Conservation (phyloP, 2,888 invertebrate species). For the Drosophila demipolita region DNA sequence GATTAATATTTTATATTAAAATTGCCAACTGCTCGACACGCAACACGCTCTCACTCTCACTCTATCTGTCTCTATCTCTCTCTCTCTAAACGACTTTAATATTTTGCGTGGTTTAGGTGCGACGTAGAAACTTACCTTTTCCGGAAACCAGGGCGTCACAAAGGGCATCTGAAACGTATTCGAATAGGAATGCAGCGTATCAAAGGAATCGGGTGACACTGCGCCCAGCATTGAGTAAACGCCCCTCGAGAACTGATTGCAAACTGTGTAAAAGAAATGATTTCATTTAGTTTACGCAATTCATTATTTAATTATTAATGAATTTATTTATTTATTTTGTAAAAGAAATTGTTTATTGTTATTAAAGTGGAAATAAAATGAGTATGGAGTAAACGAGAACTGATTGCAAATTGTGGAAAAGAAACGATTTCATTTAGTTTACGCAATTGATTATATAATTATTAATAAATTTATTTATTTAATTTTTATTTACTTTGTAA, state of each 20-base stretch:
- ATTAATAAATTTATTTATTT: not conserved
- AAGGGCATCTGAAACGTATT: slow-evolving; percentile 98
- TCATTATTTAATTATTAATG: not conserved
- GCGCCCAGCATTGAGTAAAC: slow-evolving; percentile 96
- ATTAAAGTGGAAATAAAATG: not conserved
- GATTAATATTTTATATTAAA: slow-evolving; percentile 82
- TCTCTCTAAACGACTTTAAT: slow-evolving; percentile 42
- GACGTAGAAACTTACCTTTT: slow-evolving; percentile 88
- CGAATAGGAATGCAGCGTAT: slow-evolving; percentile 96
- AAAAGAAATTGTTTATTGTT: not conserved
- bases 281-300: not conserved
- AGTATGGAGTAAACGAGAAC: slow-evolving; percentile 86
- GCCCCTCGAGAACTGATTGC: slow-evolving; percentile 95
- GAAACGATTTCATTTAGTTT: not conserved
- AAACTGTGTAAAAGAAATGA: slow-evolving; percentile 87
- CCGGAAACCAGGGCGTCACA: slow-evolving; percentile 97
- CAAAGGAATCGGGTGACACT: slow-evolving; percentile 96
- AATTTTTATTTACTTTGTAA: no score
- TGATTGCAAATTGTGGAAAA: slow-evolving; percentile 92
- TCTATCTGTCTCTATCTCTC: not conserved
- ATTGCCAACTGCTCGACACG: slow-evolving; percentile 54
- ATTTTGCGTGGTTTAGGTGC: slow-evolving; percentile 59
- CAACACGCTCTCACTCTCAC: not conserved
- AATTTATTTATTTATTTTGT: not conserved
- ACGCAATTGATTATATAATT: not conserved